A percentile compares a stretch with the other conserved stretches of the same genome.
Conservation (phyloP, 1,140 invertebrate species). For the Pteromalus puparum region DNA sequence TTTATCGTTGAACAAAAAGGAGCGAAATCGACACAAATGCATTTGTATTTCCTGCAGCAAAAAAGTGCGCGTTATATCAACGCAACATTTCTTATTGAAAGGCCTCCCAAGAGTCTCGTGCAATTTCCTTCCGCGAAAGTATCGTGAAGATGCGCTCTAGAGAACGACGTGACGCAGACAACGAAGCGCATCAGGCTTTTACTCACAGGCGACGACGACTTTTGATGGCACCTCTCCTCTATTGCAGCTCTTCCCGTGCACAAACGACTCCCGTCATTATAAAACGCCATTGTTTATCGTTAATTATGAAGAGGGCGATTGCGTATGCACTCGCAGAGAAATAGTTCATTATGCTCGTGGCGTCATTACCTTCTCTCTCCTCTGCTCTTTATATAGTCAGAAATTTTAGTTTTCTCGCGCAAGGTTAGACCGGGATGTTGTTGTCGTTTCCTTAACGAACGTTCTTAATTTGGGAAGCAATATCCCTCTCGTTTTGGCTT, state of each 20-base stretch:
- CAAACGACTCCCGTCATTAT: slow-evolving; percentile 14
- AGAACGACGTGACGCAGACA: too few species aligned
- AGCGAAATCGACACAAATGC: too few species aligned
- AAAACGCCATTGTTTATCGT: slow-evolving; percentile 24
- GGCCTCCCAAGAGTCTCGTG: not conserved
- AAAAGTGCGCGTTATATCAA: not conserved
- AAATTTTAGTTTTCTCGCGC: not conserved
- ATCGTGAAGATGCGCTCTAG: not conserved
- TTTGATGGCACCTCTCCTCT: not conserved
- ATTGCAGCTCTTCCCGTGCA: not conserved
- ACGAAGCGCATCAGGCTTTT: not conserved
- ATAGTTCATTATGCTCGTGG: slow-evolving; percentile 17
- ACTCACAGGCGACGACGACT: not conserved
- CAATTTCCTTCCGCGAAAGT: slow-evolving; percentile 12
- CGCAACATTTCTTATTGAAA: not conserved
- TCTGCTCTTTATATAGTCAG: not conserved
- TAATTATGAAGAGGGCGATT: slow-evolving; percentile 20
- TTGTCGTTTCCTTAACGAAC: too few species aligned
- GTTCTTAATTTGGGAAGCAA: too few species aligned
- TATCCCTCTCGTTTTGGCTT: too few species aligned
- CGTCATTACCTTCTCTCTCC: not conserved
- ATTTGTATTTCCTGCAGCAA: too few species aligned
- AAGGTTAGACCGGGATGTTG: not conserved
- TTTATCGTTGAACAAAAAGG: too few species aligned
- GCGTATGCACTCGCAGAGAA: not conserved